Base-by-base conservation (phyloP, 1,140 invertebrate genomes). In the Drosophila cardini region DNA sequence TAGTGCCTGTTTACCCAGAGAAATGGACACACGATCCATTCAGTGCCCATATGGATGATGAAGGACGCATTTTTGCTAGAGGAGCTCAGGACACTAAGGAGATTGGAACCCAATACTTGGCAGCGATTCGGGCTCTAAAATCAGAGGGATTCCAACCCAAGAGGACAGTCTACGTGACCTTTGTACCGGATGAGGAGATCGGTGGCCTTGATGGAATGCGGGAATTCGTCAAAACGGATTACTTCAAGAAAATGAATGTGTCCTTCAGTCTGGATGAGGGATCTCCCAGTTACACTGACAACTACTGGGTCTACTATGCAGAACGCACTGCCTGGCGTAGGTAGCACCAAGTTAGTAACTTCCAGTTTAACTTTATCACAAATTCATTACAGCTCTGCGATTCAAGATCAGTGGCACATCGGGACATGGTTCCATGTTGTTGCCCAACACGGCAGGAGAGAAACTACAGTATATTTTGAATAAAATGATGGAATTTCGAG, bases 111-210 rank as follows among this genome's bases (percentile, higher is more conserved):
- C 95, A 96, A 92, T 96, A 97, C 92, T 7, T 34, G 46, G 60
- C n/a, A 4, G 95, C 96, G 1, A 93, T 97, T 8, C 93, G 95
- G 57, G 91, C 92, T 34, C 90, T 97, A 5, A 95, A 95, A 79
- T 81, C 90, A 3, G 89, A 93, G 30, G 94, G 94, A 1, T 89
- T 94, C 0, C 86, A 78, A 50, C 92, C 95, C 10, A 93, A 94
- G 64, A 93, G 96, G 55, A 97, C 95, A 2, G 81, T 97, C 8
- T 95, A 96, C 81, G 78, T 98, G 11, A 94, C 94, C 5, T 98
- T 97, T 93, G 96, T 97, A 18, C 96, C 97, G 78, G 98, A 99
- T 93, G 98, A 99, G 92, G 98, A 99, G 93, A 95, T 96, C 71
- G 98, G 97, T 0, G 97, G 97, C 0, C 82, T 93, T 10, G 93